phyloP scores from a whole-genome alignment of 2,888 invertebrate genomes.

The Drosophila gaucha region DNA sequence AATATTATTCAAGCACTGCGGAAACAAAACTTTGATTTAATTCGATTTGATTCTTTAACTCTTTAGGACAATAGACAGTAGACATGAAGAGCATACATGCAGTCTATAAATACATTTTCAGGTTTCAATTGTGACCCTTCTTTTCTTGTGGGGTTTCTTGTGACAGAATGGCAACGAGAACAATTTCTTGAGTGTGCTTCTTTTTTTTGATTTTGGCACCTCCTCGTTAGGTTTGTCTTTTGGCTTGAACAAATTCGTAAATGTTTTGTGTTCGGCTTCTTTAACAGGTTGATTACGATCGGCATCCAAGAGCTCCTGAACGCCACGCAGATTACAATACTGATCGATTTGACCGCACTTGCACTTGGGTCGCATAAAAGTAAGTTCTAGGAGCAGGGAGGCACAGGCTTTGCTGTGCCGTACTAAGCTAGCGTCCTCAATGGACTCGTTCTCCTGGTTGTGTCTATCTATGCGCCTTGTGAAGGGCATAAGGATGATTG shows the following conservation, averaged over 20 bases:
- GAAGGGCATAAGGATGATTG: slow-evolving; percentile 46
- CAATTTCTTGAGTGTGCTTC: neutral
- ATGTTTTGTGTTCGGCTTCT: no score
- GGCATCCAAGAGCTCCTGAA: slow-evolving; percentile 19
- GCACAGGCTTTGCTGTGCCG: slow-evolving; percentile 39
- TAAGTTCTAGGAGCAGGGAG: slow-evolving; percentile 31
- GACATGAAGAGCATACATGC: no score
- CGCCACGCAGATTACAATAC: slow-evolving; percentile 42
- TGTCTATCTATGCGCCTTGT: slow-evolving; percentile 32
- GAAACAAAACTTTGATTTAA: neutral
- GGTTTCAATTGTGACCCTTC: no score
- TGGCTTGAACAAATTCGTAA: neutral
- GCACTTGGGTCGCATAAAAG: slow-evolving; percentile 26
- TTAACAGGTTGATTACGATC: neutral
- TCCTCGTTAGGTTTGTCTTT: fast-evolving
- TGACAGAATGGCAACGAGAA: neutral
- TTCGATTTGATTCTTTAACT: neutral
- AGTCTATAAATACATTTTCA: no score
- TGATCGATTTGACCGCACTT: slow-evolving; percentile 37
- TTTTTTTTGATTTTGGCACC: no score
- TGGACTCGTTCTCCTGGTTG: slow-evolving; percentile 38
- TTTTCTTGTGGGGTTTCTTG: neutral
- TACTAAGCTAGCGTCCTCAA: slow-evolving; percentile 12
- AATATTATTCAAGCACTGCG: no score
- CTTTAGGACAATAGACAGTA: neutral